Evolutionary conservation across 2,888 invertebrate genomes (phyloP).

Genomic region (Epinotia nisella): DNA sequence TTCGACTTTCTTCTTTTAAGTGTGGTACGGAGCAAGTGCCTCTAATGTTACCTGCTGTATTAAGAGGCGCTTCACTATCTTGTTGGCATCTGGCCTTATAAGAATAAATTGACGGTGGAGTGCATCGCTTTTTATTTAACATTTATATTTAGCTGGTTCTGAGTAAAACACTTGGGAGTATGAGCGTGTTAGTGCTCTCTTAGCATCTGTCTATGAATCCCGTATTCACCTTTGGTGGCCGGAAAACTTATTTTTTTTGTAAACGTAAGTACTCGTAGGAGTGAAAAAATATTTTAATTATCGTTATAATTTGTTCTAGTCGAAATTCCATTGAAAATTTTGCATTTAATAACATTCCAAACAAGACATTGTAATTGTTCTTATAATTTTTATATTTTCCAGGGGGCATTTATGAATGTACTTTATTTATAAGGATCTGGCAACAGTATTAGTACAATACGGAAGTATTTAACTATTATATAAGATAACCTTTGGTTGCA

Average conservation of each 20-base stretch:
- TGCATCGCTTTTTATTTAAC: no score
- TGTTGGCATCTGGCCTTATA: no score
- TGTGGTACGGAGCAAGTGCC: no score
- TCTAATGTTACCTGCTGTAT: no score
- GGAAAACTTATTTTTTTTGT: constrained; percentile 3
- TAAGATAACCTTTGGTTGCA: neutral
- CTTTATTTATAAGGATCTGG: constrained; percentile 11
- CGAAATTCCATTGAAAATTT: constrained; percentile 50
- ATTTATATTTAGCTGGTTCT: no score
- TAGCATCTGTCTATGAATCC: neutral
- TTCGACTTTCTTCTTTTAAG: no score
- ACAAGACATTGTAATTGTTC: constrained; percentile 32
- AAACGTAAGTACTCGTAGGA: neutral
- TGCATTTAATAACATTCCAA: constrained; percentile 46
- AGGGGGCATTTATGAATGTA: constrained; percentile 42
- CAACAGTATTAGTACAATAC: constrained; percentile 19
- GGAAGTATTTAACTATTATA: constrained; percentile 4
- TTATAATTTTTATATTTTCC: constrained; percentile 27
- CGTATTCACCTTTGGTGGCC: neutral
- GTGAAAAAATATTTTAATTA: constrained; percentile 7
- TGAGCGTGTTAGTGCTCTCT: neutral
- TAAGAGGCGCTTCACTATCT: no score
- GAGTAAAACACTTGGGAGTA: neutral
- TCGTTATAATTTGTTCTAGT: constrained; percentile 52
- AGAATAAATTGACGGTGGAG: no score